phyloP scores from a whole-genome alignment of 2,888 invertebrate species.

The Lithophane ornitopus region DNA sequence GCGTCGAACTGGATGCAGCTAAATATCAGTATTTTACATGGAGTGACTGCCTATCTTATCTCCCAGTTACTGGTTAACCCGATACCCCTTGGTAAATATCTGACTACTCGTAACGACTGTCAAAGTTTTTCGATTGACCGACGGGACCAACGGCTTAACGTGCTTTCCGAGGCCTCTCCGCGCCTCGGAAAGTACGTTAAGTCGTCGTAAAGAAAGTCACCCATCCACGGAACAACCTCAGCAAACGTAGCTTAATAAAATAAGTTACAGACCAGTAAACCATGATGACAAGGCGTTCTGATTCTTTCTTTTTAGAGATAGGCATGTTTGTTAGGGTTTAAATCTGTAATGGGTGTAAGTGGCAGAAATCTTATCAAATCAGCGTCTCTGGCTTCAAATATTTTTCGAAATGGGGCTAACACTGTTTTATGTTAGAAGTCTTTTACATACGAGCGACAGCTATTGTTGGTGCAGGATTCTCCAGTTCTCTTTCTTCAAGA shows the following conservation, averaged over 20 bases:
- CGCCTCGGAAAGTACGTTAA: neutral
- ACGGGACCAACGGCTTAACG: no score
- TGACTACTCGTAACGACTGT: neutral
- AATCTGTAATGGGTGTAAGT: no score
- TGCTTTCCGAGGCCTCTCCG: no score
- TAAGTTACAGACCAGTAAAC: neutral
- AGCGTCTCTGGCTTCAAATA: neutral
- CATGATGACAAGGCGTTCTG: neutral
- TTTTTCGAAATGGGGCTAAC: no score
- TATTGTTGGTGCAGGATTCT: no score
- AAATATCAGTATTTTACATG: no score
- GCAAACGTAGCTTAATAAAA: neutral
- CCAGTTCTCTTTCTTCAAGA: no score
- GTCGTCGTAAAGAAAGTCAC: neutral
- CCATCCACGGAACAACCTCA: neutral
- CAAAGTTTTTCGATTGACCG: neutral
- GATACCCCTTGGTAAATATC: neutral
- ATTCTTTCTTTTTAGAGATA: neutral
- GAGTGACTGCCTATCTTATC: neutral
- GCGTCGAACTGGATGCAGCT: no score
- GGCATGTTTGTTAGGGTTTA: neutral
- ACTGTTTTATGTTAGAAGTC: no score
- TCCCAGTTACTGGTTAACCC: neutral
- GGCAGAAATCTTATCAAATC: neutral
- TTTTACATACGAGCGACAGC: no score